phyloP scores from a whole-genome alignment of 2,797 vertebrate species.

The Vipera latastei region DNA sequence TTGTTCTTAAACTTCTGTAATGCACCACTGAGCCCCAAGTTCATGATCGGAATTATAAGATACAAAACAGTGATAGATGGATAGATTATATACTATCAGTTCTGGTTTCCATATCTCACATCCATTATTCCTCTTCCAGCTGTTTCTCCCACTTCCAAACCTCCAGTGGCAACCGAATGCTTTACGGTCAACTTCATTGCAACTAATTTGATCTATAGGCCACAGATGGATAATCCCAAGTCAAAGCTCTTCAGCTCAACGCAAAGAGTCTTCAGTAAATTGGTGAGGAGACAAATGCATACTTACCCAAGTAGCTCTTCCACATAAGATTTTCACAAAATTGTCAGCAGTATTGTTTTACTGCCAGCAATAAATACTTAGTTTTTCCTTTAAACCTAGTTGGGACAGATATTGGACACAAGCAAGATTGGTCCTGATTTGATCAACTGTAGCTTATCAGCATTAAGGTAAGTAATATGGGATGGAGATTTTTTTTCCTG shows the following conservation, averaged over 20 bases:
- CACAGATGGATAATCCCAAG: slow-evolving; percentile 52
- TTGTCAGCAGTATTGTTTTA: neutral
- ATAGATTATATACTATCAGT: neutral
- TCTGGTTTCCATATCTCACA: neutral
- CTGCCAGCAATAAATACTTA: neutral
- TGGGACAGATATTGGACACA: too few relatives aligned
- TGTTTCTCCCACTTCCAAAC: neutral
- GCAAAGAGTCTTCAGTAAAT: slow-evolving; percentile 51
- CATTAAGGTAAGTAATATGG: too few relatives aligned
- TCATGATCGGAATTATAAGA: neutral
- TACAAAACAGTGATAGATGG: neutral
- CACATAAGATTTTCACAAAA: neutral
- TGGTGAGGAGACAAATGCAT: slow-evolving; percentile 58
- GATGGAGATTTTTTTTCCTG: accelerated
- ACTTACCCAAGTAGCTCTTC: neutral
- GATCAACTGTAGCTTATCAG: too few relatives aligned
- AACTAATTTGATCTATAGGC: slow-evolving; percentile 63
- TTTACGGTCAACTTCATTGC: slow-evolving; percentile 71
- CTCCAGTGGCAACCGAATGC: accelerated
- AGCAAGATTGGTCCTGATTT: too few relatives aligned
- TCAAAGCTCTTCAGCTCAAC: slow-evolving; percentile 67
- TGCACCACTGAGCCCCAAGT: neutral
- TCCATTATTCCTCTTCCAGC: neutral
- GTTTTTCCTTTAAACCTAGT: neutral
- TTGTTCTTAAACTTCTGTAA: neutral